Evolutionary conservation across 2,888 invertebrate species (phyloP).

Genomic region (Trissolcus brochymenae): DNA sequence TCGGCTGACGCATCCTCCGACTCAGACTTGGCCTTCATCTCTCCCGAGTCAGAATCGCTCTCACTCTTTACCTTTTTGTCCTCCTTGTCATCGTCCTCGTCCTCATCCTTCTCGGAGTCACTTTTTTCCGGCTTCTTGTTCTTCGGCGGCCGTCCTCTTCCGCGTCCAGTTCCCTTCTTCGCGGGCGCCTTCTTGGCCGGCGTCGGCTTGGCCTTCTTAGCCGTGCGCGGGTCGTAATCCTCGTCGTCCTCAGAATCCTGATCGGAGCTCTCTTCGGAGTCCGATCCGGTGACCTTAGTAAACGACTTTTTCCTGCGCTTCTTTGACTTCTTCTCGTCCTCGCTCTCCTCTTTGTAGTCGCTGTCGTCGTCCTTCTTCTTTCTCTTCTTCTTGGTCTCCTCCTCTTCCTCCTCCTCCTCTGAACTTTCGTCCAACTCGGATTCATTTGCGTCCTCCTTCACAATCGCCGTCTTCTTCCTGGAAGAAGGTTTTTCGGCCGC

Average conservation of each 20-base stretch:
- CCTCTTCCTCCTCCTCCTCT: constrained; percentile 58
- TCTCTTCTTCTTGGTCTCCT: constrained; percentile 41
- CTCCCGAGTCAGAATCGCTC: constrained; percentile 1
- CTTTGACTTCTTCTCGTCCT: constrained; percentile 48
- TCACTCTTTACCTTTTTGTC: constrained; percentile 27
- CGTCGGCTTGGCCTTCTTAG: constrained; percentile 64
- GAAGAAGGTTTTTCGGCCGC: constrained; percentile 61
- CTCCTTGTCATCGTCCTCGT: constrained; percentile 53
- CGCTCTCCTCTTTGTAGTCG: constrained; percentile 37
- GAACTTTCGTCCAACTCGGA: constrained; percentile 71
- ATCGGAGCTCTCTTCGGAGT: constrained; percentile 65
- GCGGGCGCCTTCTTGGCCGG: constrained; percentile 60
- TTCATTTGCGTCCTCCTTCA: constrained; percentile 70
- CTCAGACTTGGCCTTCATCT: constrained; percentile 49
- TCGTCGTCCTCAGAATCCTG: constrained; percentile 69
- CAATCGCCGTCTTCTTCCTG: constrained; percentile 69
- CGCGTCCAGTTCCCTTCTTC: constrained; percentile 60
- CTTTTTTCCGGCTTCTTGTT: constrained; percentile 48
- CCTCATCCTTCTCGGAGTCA: constrained; percentile 59
- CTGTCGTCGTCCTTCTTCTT: constrained; percentile 17
- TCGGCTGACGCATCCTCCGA: constrained; percentile 55
- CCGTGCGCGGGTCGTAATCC: constrained; percentile 69
- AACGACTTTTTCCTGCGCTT: constrained; percentile 62
- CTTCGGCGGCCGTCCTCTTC: constrained; percentile 58
- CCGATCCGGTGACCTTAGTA: constrained; percentile 61